Conservation (phyloP, 2,797 vertebrate species). For the Galago senegalensis region DNA sequence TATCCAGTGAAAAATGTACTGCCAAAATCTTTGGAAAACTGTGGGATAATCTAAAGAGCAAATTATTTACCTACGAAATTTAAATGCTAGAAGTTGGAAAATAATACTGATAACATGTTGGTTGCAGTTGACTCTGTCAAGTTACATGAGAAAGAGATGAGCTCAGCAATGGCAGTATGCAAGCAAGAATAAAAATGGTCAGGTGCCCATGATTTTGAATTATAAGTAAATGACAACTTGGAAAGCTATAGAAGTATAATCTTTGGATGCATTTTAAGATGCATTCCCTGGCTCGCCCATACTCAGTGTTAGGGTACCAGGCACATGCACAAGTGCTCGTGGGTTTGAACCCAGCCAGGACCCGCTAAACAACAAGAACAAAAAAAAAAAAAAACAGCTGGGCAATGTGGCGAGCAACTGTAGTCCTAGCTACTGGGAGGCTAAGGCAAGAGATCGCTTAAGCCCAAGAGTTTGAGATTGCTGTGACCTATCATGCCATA, state of each 20-base stretch:
- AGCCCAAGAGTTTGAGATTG: too few species aligned
- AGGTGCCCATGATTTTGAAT: background rate
- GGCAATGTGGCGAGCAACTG: too few species aligned
- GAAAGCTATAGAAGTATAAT: background rate
- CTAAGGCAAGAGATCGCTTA: too few species aligned
- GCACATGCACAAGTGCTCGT: too few species aligned
- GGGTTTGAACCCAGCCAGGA: too few species aligned
- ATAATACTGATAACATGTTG: background rate
- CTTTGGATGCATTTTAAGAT: background rate
- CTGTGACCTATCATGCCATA: too few species aligned
- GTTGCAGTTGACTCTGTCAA: background rate
- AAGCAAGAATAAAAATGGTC: slow-evolving; percentile 8
- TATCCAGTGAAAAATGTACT: background rate
- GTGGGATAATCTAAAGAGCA: background rate
- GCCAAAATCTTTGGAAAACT: background rate
- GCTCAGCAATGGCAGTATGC: background rate
- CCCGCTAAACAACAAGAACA: too few species aligned
- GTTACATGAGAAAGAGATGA: background rate
- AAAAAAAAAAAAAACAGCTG: too few species aligned
- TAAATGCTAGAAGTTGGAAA: background rate
- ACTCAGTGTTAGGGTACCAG: too few species aligned
- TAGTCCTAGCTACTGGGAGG: too few species aligned
- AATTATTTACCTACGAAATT: background rate
- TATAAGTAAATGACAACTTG: slow-evolving; percentile 13
- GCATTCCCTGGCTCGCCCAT: too few species aligned